Evolutionary conservation across 2,113 vertebrate species (phyloP).

Genomic region (Hystrix cristata): DNA sequence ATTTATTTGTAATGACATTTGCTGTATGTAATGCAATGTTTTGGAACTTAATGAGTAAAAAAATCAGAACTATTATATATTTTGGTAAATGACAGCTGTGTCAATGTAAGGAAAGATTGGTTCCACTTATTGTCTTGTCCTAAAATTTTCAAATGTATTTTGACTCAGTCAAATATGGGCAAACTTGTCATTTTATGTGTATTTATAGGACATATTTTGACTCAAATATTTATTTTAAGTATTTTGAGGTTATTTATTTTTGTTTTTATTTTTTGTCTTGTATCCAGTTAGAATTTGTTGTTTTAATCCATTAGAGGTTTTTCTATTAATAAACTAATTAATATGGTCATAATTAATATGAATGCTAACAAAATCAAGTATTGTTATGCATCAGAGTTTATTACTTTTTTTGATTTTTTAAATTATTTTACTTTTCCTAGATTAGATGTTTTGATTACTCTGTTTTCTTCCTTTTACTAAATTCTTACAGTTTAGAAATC

Average conservation of each 20-base stretch:
- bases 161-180: neutral
- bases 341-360: neutral
- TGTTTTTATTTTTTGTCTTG: neutral
- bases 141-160: neutral
- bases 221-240: neutral
- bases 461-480: neutral
- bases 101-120: neutral
- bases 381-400: neutral
- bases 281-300: neutral
- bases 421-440: neutral
- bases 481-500: neutral
- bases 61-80: neutral
- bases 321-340: neutral
- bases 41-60: neutral
- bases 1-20: constrained; percentile 21
- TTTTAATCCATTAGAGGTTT: neutral
- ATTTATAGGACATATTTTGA: neutral
- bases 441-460: neutral
- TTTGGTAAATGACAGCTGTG: neutral
- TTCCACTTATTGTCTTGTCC: neutral
- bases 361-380: neutral
- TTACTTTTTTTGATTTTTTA: constrained; percentile 7
- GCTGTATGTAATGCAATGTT: neutral
- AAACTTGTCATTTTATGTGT: neutral
- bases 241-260: neutral